Evolutionary conservation across 2,888 invertebrate genomes (phyloP), one percentile per base, ranked within the genome.

Genomic region (Trisateles emortualis): DNA sequence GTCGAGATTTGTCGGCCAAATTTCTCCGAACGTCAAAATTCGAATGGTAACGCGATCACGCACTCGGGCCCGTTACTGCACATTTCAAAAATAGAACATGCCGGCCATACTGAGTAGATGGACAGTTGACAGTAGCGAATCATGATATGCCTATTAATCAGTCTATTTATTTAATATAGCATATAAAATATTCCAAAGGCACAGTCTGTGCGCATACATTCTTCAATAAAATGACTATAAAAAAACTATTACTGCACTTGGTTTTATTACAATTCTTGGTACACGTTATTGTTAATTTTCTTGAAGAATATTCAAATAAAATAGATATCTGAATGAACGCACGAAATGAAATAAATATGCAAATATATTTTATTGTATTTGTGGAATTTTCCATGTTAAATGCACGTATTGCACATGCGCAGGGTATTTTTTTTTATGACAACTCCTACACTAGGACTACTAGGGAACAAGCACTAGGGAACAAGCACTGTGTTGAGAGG

Each of bases 21-120:
- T 92, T 92, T 91, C 91, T 86, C 90, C 86, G 87, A 88, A 90
- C 86, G 81, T 89, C 85, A 84, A 86, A 90, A 88, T 88, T 87
- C 80, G 81, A 88, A 89, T 86, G 68, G 84, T 86, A 90, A 83
- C 85, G 78, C 90, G 79, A 89, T 90, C 92, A 92, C 91, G 92
- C 88, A 76, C 85, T 70, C 77, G 78, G 70, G 74, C 90, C 92
- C 90, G 91, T 92, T 92, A 90, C 84, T 88, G 91, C 90, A 90
- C 90, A 91, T 90, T 92, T 91, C 90, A 89, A 81, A 91, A 90
- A 89, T 92, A 90, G 92, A 88, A 88, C 90, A 83, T 78, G 84
- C 88, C 90, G 87, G 90, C 89, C 92, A 92, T 92, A 90, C 84
- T 81, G 87, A 92, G 86, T 83, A 81, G 84, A 80, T 79, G 78